Base-by-base conservation (phyloP, 2,888 invertebrate genomes). In the Bedellia somnulentella region DNA sequence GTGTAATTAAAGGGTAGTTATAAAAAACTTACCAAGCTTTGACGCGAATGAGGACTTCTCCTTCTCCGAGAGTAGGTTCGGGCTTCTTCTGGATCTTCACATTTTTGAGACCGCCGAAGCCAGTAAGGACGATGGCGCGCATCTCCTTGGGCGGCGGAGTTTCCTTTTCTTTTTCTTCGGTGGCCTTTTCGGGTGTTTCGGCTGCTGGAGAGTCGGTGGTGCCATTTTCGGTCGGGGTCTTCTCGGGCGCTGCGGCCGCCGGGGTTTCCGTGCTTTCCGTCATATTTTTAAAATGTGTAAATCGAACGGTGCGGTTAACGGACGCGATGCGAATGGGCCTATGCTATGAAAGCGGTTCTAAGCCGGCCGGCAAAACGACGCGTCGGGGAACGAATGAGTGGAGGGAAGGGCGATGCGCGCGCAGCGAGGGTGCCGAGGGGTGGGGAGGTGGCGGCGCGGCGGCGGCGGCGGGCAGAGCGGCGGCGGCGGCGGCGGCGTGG, bases 81-180 rank as follows among this genome's bases (percentile, higher is more conserved):
- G 88, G 86, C 54, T 87, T 87, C 63, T 85, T 88, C 49, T 85
- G 79, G 42, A 89, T 85, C 73, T 91, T 91, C 45, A 92, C 86
- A 55, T 87, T 85, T 63, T 91, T 91, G 37, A 90, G 78, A 24
- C 91, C 91, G 23, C 92, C 93, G 66, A 90, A 93, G 47, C 89
- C 87, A 41, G 86, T 87, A 44, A 92, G 81, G 39, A 90, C 86
- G 45, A 92, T 84, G 33, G 89, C 88, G 53, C 87, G 81, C 89
- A 91, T 90, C 73, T 90, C 88, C 63, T 89, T 88, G 42, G 85
- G 84, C 43, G 82, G 80, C 28, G 73, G 71, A 31, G 59, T 56
- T 51, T 62, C 62, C 49, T 76, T 78, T 48, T 77, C 80, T 24
- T 78, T 78, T 40, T 79, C 78, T 35, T 79, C 78, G 34, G 68